Conservation (phyloP, 2,797 vertebrate genomes). For the Chaetophractus vellerosus region DNA sequence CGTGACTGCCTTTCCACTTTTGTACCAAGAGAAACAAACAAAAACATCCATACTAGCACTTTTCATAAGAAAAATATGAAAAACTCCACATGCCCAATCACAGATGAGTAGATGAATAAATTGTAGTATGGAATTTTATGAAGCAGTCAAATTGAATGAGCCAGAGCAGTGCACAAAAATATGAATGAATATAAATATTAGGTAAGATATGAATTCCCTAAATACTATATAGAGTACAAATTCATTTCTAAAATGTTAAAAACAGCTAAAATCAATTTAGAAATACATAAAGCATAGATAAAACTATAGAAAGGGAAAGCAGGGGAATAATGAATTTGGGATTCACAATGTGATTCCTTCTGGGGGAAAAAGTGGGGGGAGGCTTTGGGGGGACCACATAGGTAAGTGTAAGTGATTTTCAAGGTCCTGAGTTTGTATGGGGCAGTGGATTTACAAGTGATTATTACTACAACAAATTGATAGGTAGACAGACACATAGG, state of each 20-base stretch:
- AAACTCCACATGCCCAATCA: too few relatives aligned
- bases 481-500: not conserved
- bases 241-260: not conserved
- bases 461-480: not conserved
- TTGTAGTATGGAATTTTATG: too few relatives aligned
- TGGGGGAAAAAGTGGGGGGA: not conserved
- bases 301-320: not conserved
- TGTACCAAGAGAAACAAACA: not conserved
- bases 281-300: not conserved
- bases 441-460: not conserved
- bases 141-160: not conserved
- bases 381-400: not conserved
- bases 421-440: not conserved
- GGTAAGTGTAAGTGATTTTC: not conserved
- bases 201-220: not conserved
- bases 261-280: not conserved
- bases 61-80: too few relatives aligned
- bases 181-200: not conserved
- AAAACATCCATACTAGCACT: not conserved
- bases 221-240: not conserved
- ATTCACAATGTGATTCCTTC: not conserved
- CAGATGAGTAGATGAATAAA: too few relatives aligned
- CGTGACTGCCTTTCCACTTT: not conserved
- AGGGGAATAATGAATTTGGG: not conserved
- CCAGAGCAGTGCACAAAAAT: not conserved